Base-by-base conservation (phyloP, 2,797 vertebrate genomes). In the Mallotus villosus region DNA sequence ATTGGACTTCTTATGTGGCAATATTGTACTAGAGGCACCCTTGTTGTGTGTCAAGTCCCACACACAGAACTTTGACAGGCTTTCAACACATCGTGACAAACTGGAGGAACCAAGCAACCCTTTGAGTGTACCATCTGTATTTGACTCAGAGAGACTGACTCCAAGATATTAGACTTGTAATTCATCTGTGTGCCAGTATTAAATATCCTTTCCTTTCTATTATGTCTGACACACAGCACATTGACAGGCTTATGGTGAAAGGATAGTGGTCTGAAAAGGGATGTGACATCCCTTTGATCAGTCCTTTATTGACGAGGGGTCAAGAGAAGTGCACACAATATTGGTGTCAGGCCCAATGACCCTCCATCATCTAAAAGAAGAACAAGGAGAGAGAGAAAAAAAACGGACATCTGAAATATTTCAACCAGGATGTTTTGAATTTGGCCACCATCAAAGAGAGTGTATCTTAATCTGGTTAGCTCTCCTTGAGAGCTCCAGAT, bases 401-500 rank as follows among this genome's bases (percentile, higher is more conserved):
- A 14, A n/a, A 46, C 27, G 21, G 41, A 7, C 24, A 4, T 57
- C 61, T 19, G 27, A 63, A 71, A 71, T 61, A 55, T 71, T 63
- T 69, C 55, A 8, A 41, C 49, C 25, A 66, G 51, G 72, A 60
- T 81, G 78, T 78, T 84, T 85, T 81, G 61, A 62, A 63, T 76
- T 78, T 68, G 37, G 64, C 74, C 66, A 32, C 53, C 68, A 71
- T 76, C 68, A 59, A 27, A 79, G 63, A 63, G 76, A 55, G 53
- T 27, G 6, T 5, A 68, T 67, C 66, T 29, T 14, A 2, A 22
- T 64, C 46, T 37, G 59, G 65, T 71, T 70, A 76, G 24, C 49
- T 73, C n/a, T 51, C 25, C 49, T 37, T 53, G 70, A 63, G 21
- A 65, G 63, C 32, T 70, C 74, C 62, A 63, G 63, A 73, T 32